Base-by-base conservation (phyloP, 2,888 invertebrate genomes). In the Panopea generosa region DNA sequence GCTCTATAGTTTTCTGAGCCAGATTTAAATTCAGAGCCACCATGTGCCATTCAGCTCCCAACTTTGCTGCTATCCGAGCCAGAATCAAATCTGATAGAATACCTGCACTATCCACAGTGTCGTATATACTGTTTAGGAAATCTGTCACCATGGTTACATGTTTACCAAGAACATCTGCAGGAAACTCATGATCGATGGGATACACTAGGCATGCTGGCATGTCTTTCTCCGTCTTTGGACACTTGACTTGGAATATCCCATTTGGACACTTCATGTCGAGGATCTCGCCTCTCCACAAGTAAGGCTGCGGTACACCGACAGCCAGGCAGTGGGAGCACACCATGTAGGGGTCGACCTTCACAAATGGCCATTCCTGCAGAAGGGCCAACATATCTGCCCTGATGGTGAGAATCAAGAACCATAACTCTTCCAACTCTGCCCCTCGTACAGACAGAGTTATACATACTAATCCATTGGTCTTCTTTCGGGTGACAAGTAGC, bases 31-130 rank as follows among this genome's bases (percentile, higher is more conserved):
- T 88, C 6, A 90, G 55, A 4, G 90, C 89, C 81, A 92, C 82
- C 60, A 86, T 77, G 2, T 77, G 67, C 90, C 95, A 95, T 90
- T 88, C 84, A 26, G 65, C 76, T 9, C 88, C 87, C 18, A 88
- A 82, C 18, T 83, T 78, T 4, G 87, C 79, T 9, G 90, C 87
- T 0, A 89, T 59, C 43, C 83, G 83, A 2, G 77, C 72, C 66
- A 90, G 76, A 1, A 87, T 84, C 14, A 84, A 69, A 57, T 89
- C 88, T 1, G 87, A 84, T 57, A 90, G 57, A 26, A 11, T 66
- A 83, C 86, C 83, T 63, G 77, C 63, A 43, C 84, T 80, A 63
- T 87, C 86, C 6, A 84, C 73, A 16, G 73, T 74, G 47, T 86
- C 84, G 27, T 70, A 76, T 0, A 71, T 60, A 59, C 52, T 76